Percentiles rank a stretch among this genome's conserved stretches.
Conservation (phyloP, 2,113 vertebrate species). For the Semnornis frantzii region DNA sequence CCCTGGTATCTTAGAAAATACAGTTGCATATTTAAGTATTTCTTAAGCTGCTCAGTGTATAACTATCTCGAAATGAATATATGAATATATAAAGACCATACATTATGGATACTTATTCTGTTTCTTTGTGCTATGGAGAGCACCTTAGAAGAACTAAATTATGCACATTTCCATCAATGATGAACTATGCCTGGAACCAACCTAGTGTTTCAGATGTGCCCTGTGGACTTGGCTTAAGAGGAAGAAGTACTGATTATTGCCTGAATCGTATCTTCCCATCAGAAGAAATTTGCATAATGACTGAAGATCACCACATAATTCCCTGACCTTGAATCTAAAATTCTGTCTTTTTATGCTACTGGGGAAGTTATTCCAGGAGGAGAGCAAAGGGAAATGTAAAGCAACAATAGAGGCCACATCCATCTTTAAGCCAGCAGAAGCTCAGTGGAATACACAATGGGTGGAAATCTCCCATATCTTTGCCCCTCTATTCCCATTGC, state of each 20-base stretch:
- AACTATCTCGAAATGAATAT: slow-evolving; percentile 9
- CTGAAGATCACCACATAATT: slow-evolving; percentile 1
- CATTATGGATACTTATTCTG: slow-evolving; percentile 17
- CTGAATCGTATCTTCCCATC: background rate
- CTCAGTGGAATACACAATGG: background rate
- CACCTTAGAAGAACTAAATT: slow-evolving; percentile 23
- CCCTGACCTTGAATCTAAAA: slow-evolving; percentile 33
- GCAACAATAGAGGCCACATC: background rate
- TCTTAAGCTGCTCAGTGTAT: background rate
- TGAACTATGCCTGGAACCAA: background rate
- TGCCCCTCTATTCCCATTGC: background rate
- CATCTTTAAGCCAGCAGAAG: background rate
- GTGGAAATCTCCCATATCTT: background rate
- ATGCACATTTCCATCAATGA: slow-evolving; percentile 2
- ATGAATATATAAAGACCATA: background rate
- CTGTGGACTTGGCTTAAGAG: background rate
- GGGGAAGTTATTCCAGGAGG: background rate
- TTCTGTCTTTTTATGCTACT: background rate
- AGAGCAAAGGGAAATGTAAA: slow-evolving; percentile 1
- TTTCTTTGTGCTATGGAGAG: background rate
- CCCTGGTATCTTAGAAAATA: background rate
- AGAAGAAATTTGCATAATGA: slow-evolving; percentile 49
- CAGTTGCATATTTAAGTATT: background rate
- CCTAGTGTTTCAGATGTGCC: background rate
- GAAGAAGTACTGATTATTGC: slow-evolving; percentile 9